Conservation (phyloP, 2,888 invertebrate genomes). For the Pyralis farinalis region DNA sequence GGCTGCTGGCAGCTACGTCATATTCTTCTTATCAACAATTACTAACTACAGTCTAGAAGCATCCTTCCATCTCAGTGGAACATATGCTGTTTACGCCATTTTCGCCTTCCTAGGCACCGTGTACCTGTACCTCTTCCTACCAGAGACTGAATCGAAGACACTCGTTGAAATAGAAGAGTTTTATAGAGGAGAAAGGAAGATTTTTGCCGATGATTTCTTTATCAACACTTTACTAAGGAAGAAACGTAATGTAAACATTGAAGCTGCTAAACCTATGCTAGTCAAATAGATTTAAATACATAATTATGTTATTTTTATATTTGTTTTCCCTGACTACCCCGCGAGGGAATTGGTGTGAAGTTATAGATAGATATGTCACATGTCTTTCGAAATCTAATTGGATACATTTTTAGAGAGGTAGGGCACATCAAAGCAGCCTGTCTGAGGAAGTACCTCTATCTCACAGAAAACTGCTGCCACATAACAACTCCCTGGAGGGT, state of each 20-base stretch:
- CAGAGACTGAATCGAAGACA: constrained; percentile 77
- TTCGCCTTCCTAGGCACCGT: constrained; percentile 67
- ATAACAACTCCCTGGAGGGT: too few relatives aligned
- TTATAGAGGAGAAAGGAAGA: constrained; percentile 58
- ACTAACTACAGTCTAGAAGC: constrained; percentile 77
- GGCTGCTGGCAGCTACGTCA: constrained; percentile 70
- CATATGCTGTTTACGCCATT: constrained; percentile 67
- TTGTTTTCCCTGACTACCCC: too few relatives aligned
- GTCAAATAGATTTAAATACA: constrained; percentile 41
- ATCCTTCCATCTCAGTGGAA: constrained; percentile 65
- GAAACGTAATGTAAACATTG: constrained; percentile 36
- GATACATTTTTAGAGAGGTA: too few relatives aligned
- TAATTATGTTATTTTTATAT: too few relatives aligned
- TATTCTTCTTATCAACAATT: constrained; percentile 74
- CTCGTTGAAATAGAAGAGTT: constrained; percentile 75
- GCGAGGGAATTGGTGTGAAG: too few relatives aligned
- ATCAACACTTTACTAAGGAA: constrained; percentile 58
- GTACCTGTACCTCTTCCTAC: constrained; percentile 74
- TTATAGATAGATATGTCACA: too few relatives aligned
- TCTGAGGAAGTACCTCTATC: too few relatives aligned
- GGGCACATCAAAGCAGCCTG: too few relatives aligned
- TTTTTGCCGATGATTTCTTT: constrained; percentile 66
- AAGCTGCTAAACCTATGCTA: constrained; percentile 56
- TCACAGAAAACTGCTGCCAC: too few relatives aligned
- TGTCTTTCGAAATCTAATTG: too few relatives aligned